Evolutionary conservation across 2,113 vertebrate species (phyloP), one percentile per base, ranked within the genome.

Genomic region (Cavia aperea): DNA sequence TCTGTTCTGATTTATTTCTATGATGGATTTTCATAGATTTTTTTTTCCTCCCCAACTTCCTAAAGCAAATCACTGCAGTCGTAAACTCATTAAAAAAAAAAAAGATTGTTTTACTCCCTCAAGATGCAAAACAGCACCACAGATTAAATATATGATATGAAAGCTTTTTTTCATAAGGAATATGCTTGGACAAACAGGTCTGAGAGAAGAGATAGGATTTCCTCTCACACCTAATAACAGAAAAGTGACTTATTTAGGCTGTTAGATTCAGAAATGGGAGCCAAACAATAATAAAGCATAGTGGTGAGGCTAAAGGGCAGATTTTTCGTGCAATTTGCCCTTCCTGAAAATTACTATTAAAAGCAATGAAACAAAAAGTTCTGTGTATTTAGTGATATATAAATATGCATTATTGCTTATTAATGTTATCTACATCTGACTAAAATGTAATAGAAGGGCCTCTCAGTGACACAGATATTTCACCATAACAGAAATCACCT

Each of bases 371-470:
- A 81, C 65, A 88, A 77, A 86, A 93, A 72, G 33, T 7, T 84
- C 54, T 87, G 11, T 10, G 75, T 29, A 49, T 46, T 79, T 62
- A 83, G 8, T 46, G 14, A 54, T 70, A 68, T 24, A 79, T 66
- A 81, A 68, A 83, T 85, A 78, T 84, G 26, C 2, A 91, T 7
- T 46, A 68, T 51, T 65, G 81, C 5, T 43, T 19, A 72, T 84
- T 82, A 88, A 91, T 68, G 19, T 54, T 4, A 78, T 86, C 87
- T 93, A 88, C 1, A 21, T 62, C 75, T 75, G 56, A 73, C 62
- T 95, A 83, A 94, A 95, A 90, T 90, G 36, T 82, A 94, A 88
- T 31, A 95, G 70, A 94, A 91, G 49, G 75, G 46, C 19, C 36
- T 56, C 21, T 94, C 66, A 51, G 66, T 87, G 91, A 82, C 49